Evolutionary conservation across 64 coral and sea anemone species (phyloP), one percentile per base, ranked within the genome.

Genomic region (Porites australiensis): DNA sequence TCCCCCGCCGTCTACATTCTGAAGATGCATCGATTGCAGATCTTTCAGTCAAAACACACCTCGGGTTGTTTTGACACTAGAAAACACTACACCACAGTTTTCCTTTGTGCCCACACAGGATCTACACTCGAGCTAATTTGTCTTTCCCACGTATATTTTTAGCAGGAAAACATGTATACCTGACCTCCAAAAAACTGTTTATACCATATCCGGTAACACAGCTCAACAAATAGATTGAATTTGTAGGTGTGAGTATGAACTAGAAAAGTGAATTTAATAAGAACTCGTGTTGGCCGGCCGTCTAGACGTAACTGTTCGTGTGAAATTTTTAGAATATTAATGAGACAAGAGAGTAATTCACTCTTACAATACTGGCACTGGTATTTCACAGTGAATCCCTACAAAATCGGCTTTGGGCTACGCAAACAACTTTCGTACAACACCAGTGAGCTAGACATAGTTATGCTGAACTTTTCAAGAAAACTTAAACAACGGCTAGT

Each of bases 211-310:
- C 10, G 13, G 73, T 76, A 76, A 76, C 73, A 76, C 73, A 76
- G 19, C 50, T 16, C 22, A 18, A 70, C 23, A 9, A 20, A 70
- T 70, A 21, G 66, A 5, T 70, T 70, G 14, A 37, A 21, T 80
- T 80, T 60, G 37, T 51, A 80, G 77, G 77, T 80, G 77, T 27
- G 22, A 55, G n/a, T 70, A 8, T 70, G 66, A 64, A 4, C 62
- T 64, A 16, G 50, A 58, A 79, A 79, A 57, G 55, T 60, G 77
- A 44, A 18, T 37, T 37, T 37, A 23, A 57, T 79, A 20, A 60
- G 55, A 61, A 61, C 21, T 13, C 53, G 44, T 80, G 77, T 21
- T 58, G 57, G 4, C 55, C 57, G 44, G 20, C 57, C 16, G 20
- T 60, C 53, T 44, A 14, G 77, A 80, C 50, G 77, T 80, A 80